These are phyloP conservation scores for Dromas ardeola DNA, from an alignment of 2,113 vertebrate species.

Conservation along the genomic window DNA sequence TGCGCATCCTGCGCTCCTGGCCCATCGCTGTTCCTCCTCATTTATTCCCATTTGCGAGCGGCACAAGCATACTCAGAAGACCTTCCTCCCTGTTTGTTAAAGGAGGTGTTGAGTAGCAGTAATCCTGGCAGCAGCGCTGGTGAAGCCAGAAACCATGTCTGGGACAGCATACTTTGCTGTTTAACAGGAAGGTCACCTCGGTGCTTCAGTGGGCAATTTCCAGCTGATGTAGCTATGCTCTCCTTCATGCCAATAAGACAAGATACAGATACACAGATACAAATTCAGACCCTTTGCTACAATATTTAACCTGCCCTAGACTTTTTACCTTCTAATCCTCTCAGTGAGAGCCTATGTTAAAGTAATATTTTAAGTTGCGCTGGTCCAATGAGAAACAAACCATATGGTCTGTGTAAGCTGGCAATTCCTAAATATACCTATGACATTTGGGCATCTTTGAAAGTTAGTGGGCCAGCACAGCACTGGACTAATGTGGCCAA, in stretches of 20 bases:
- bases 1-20: accelerated
- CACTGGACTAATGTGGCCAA: accelerated
- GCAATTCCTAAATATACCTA: not conserved
- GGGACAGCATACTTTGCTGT: not conserved
- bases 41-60: not conserved
- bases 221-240: not conserved
- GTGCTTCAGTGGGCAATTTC: not conserved
- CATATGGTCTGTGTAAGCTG: not conserved
- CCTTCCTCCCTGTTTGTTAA: not conserved
- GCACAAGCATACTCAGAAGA: not conserved
- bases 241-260: not conserved
- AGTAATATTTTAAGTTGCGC: not conserved
- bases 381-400: not conserved
- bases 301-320: not conserved
- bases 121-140: not conserved
- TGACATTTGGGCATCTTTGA: not conserved
- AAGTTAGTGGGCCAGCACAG: not conserved
- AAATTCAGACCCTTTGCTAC: not conserved
- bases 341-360: not conserved
- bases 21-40: accelerated
- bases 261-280: not conserved
- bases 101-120: not conserved
- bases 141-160: not conserved
- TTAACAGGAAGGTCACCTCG: not conserved
- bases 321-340: not conserved